A percentile compares a stretch with the other conserved stretches of the same genome.
These are phyloP conservation scores for Rhombomys opimus DNA, from an alignment of 2,113 vertebrate genomes.

Conservation along the genomic window DNA sequence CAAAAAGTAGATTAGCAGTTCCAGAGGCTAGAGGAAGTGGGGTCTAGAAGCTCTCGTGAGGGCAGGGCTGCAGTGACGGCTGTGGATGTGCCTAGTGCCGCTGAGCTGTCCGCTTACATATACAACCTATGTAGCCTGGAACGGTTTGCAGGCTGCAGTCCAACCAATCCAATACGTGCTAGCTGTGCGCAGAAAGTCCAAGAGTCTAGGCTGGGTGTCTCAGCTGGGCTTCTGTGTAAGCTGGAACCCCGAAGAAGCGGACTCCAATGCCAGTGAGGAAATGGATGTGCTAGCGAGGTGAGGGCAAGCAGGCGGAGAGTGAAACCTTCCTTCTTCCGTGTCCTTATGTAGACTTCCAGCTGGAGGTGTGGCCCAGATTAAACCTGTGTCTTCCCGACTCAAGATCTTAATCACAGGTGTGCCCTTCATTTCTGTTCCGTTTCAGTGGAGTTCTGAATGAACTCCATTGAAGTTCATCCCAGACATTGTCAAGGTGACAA, in stretches of 20 bases:
- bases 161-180: background rate
- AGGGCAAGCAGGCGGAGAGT: background rate
- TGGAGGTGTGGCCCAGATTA: background rate
- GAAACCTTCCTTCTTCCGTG: background rate
- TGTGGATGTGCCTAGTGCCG: background rate
- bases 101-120: background rate
- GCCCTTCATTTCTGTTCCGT: background rate
- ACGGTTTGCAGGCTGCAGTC: no score
- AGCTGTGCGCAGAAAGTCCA: background rate
- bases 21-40: background rate
- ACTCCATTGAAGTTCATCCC: background rate
- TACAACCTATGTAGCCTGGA: no score
- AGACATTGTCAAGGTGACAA: background rate
- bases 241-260: background rate
- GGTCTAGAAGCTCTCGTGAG: background rate
- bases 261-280: background rate
- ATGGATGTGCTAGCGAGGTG: background rate
- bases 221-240: background rate
- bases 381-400: no score
- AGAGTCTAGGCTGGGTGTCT: background rate
- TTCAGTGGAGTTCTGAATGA: no score
- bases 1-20: background rate
- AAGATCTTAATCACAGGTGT: background rate
- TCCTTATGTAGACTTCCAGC: background rate
- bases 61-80: background rate